Base-by-base conservation (phyloP, 1,140 invertebrate genomes). In the Reticulitermes speratus region DNA sequence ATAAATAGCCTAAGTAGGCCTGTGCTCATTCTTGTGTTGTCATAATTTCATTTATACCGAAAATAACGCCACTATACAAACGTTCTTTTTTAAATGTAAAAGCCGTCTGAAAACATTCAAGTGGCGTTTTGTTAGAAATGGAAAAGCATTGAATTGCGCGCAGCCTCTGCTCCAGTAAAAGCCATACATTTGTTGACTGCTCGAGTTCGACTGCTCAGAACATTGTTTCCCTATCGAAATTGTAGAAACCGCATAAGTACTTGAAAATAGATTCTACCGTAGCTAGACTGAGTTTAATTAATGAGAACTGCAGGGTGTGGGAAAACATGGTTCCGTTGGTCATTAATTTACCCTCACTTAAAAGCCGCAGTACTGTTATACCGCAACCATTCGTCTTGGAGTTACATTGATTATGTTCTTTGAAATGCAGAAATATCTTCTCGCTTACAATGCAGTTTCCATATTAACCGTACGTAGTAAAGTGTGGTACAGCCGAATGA, bases 321-420 rank as follows among this genome's bases (percentile, higher is more conserved):
- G 65, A 75, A 75, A 75, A 75, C 65, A 75, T 75, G 65, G 65
- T 75, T 75, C 16, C 65, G 65, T 75, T 75, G n/a, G 65, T 75
- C 65, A 75, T 75, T 75, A 75, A 75, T 75, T 75, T 75, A n/a
- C 65, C 25, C 65, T 75, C 25, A 75, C 25, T 75, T 75, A 75
- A 30, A 75, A 30, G 65, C 65, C 65, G n/a, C 65, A 75, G 65
- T 75, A 16, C 25, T 9, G 65, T 75, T 9, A 25, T 30, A 30
- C 65, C 65, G n/a, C 65, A 75, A 30, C 65, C 65, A 75, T 75
- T 75, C 65, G 65, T 75, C 65, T 75, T 75, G 65, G 65, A 75
- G 25, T 75, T 75, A 30, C 65, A 75, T 75, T 75, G 65, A 75
- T 75, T 75, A 75, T 75, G 65, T 75, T 75, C 65, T 75, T 75